Evolutionary conservation across 2,797 vertebrate species (phyloP).

Genomic region (Aeoliscus strigatus): DNA sequence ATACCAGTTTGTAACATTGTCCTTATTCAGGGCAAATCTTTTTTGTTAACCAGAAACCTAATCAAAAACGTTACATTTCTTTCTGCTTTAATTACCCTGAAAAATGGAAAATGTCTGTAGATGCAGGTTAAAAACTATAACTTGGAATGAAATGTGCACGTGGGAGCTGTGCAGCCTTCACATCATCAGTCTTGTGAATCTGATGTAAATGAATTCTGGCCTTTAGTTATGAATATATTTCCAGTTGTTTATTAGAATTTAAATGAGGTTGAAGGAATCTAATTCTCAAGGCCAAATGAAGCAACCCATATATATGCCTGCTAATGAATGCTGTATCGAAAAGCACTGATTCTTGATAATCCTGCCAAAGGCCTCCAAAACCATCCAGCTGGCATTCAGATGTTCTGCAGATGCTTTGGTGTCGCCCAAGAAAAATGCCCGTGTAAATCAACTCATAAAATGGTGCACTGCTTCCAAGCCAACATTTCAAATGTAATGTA

Average conservation of each 20-base stretch:
- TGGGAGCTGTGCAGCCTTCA: constrained; percentile 22
- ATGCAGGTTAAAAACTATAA: too few relatives aligned
- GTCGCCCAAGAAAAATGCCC: constrained; percentile 24
- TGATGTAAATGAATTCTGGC: constrained; percentile 40
- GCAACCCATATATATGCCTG: constrained; percentile 32
- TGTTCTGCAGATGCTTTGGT: constrained; percentile 46
- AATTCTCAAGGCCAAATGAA: constrained; percentile 43
- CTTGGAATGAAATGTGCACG: neutral
- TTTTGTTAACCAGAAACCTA: neutral
- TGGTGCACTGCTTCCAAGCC: constrained; percentile 13
- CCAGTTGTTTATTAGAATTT: constrained; percentile 53
- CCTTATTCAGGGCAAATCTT: constrained; percentile 12
- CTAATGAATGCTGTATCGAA: constrained; percentile 36
- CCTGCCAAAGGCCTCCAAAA: constrained; percentile 36
- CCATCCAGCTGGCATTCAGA: constrained; percentile 58
- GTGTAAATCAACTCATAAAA: constrained; percentile 29
- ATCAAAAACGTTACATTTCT: too few relatives aligned
- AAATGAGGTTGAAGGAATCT: constrained; percentile 44
- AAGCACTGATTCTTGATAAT: constrained; percentile 39
- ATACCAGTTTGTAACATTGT: constrained; percentile 1
- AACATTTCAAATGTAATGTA: too few relatives aligned
- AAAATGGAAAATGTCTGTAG: constrained; percentile 16
- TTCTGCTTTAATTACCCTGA: too few relatives aligned
- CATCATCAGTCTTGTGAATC: constrained; percentile 8
- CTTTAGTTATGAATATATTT: constrained; percentile 51